Evolutionary conservation across 1,140 invertebrate species (phyloP), one percentile per base, ranked within the genome.

Genomic region (Cephus cinctus): DNA sequence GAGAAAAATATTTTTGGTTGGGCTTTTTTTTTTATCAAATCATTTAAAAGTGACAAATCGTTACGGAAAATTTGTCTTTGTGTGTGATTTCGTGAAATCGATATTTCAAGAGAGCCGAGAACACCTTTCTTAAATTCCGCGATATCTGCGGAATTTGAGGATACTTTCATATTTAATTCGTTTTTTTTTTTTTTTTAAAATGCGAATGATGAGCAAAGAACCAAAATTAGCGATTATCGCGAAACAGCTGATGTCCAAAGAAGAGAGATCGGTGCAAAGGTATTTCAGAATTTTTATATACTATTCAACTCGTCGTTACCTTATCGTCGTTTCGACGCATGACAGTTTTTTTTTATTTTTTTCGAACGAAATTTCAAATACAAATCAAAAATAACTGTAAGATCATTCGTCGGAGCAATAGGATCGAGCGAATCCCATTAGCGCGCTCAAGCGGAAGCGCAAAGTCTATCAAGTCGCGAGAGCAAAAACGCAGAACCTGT

Each of bases 181-280:
- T n/a, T 27, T 8, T 27, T 27, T 6, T 27, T 8, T 8, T 6
- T 27, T n/a, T 27, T n/a, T 27, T 8, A 27, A 27, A 6, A 36
- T 36, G 34, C 8, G 9, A 15, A 41, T 19, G 39, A 19, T 41
- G 4, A 20, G n/a, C 18, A 41, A 41, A 15, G 39, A 41, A 11
- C 16, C 39, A 3, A 41, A 41, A n/a, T 20, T 41, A 12, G 39
- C 39, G 1, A 22, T 23, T 12, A 41, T 41, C 16, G 39, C 39
- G 2, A 41, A 41, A 20, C 20, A 14, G 3, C 16, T 41, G 11
- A 19, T 41, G 16, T 41, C 39, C 2, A 41, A 15, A 15, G 39
- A 41, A 20, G 20, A 41, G 14, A 41, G 39, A 20, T 41, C 14
- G 22, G 39, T 27, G 25, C n/a, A n/a, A n/a, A 36, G 34, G 27